A percentile compares a stretch with the other conserved stretches of the same genome.
phyloP scores from a whole-genome alignment of 2,797 vertebrate species.

The Enteromius afrohamiltoni region DNA sequence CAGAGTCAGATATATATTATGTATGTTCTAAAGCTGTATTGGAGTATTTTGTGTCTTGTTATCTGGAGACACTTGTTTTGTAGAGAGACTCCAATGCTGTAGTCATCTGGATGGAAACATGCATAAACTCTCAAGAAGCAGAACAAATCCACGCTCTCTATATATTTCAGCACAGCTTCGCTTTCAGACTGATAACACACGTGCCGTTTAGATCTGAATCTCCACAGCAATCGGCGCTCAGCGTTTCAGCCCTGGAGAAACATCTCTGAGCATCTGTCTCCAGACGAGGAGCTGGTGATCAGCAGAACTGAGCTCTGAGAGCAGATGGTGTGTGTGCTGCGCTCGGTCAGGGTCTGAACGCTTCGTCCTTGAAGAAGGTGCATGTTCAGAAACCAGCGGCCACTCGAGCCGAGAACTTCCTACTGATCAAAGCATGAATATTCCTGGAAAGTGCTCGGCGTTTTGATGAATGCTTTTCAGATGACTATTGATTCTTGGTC shows the following conservation, averaged over 20 bases:
- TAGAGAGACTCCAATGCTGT: neutral
- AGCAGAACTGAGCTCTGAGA: constrained; percentile 72
- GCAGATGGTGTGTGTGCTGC: constrained; percentile 79
- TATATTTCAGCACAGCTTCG: neutral
- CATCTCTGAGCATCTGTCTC: neutral
- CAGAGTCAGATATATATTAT: neutral
- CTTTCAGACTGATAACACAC: neutral
- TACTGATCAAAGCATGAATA: constrained; percentile 40
- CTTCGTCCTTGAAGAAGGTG: constrained; percentile 76
- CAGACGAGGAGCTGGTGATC: constrained; percentile 63
- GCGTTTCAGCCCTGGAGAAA: neutral
- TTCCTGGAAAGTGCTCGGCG: constrained; percentile 4
- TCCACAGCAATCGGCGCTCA: neutral
- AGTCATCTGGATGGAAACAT: neutral
- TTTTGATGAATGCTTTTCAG: constrained; percentile 59
- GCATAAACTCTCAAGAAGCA: neutral
- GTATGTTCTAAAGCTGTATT: neutral
- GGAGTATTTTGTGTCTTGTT: neutral
- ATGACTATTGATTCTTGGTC: constrained; percentile 55
- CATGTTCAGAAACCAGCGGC: constrained; percentile 58
- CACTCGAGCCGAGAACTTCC: constrained; percentile 26
- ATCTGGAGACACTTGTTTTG: neutral
- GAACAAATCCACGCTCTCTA: neutral
- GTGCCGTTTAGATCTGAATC: neutral
- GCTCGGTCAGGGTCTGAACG: constrained; percentile 77